Evolutionary conservation across 2,888 invertebrate species (phyloP), one percentile per base, ranked within the genome.

Genomic region (Steinernema scapterisci): DNA sequence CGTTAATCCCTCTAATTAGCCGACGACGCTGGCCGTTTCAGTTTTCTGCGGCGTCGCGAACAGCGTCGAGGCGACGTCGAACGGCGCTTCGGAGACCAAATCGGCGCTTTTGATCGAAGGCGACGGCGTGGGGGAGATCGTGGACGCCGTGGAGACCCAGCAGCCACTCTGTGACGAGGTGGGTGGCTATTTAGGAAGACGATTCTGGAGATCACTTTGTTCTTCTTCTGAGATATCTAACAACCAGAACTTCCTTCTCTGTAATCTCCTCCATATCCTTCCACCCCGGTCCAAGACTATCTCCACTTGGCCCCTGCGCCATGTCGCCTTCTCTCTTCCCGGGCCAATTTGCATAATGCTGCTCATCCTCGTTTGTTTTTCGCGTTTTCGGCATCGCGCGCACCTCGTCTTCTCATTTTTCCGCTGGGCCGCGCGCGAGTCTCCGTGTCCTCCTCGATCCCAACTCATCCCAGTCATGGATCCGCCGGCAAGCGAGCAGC

Each of bases 261-360:
- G 38, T 38, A 38, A 38, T 38, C 38, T 38, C 21, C 21, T 19
- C n/a, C n/a, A n/a, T 38, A 38, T 38, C 9, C 38, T n/a, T 38
- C 38, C 38, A 38, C 38, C 38, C 3, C n/a, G n/a, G n/a, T n/a
- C n/a, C n/a, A n/a, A n/a, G n/a, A n/a, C n/a, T n/a, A n/a, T n/a
- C n/a, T n/a, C n/a, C n/a, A n/a, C n/a, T n/a, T n/a, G n/a, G n/a
- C 38, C 9, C 9, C 9, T 38, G 3, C 38, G 3, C 38, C 38
- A 38, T 6, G 38, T 38, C 9, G 38, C 5, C 38, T 38, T 9
- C 5, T 54, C 21, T 54, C 23, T 23, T 54, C 25, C 48, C 5
- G 54, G 21, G 54, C 63, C 63, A 63, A 63, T 63, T 63, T 63
- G 63, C 63, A 63, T 63, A 63, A 63, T 63, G 63, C 31, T 27